Evolutionary conservation across 2,113 vertebrate genomes (phyloP), one percentile per base, ranked within the genome.

Genomic region (Ophiodon elongatus): DNA sequence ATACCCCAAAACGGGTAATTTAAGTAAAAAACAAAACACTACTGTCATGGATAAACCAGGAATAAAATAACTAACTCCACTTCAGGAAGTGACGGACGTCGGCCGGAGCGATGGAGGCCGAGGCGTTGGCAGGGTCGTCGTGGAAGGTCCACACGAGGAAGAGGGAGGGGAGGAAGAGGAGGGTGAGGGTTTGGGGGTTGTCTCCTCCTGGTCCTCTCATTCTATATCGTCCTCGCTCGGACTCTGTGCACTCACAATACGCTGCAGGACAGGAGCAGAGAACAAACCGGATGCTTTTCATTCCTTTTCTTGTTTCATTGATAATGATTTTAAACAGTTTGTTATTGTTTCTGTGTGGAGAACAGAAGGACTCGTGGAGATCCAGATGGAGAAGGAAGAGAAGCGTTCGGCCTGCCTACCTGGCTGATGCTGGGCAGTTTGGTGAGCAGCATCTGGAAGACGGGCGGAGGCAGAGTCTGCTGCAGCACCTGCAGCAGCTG

Each of bases 391-490:
- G 33, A 14, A 19, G 19, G 2, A 33, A 33, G 57, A 60, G 59
- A 33, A 31, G 59, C 11, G 63, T 41, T 4, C 8, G 8, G 21
- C 8, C 8, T 3, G 62, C 17, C 8, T 7, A 70, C 92, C 89
- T 99, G 98, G 91, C 98, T 98, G 93, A 99, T 98, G 80, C 96
- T 97, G 78, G 98, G 98, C 72, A 99, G 97, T 89, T 99, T 99
- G 85, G 98, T 99, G 90, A 99, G 96, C 82, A 99, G 96, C 97
- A 99, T 99, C 95, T 99, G 98, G 94, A 99, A 99, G 92, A 99
- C 98, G 0, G 97, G 98, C 0, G 98, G 97, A 1, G 98, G 98
- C 76, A 99, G 96, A 4, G 98, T 99, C 84, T 99, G 98, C 94
- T 99, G 98, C 78, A 99, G 92, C 69, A 99, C 97, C 90, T 99